Base-by-base conservation (phyloP, 2,113 vertebrate species). In the Labrus mixtus region DNA sequence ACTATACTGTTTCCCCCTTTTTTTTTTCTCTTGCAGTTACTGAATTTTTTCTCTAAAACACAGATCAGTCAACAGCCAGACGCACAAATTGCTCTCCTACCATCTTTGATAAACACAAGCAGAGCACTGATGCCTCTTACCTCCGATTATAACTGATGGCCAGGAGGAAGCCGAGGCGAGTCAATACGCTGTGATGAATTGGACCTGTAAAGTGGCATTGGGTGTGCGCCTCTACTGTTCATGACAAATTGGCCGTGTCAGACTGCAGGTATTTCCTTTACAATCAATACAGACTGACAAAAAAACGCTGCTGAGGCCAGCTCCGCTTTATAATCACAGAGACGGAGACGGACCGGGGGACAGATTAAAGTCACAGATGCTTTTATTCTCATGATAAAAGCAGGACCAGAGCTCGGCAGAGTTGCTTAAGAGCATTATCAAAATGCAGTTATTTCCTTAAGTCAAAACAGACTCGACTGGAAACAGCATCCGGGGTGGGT, bases 111-210 rank as follows among this genome's bases (percentile, higher is more conserved):
- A 39, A 87, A 75, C 71, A 67, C 45, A 58, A 82, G 61, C 51
- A 23, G 45, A 16, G 67, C 13, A 1, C 59, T 72, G 48, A 80
- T 51, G 39, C 78, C 58, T 79, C 6, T 67, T 60, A 63, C 78
- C 66, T 41, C 12, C 58, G 60, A 89, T 74, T 58, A 57, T 76
- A 84, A 90, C 56, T 78, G 84, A 91, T 84, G 78, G 62, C 46
- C 70, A 63, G 77, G 80, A 83, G 77, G 85, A 77, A 73, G 59
- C 73, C 6, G 82, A 73, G 78, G 70, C 29, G 25, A 82, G 85
- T 93, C 92, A 85, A 91, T 90, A 79, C 69, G 1, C 5, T 3
- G 60, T 86, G 83, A 90, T 87, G 87, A 73, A 90, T 90, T 72
- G 71, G 71, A 57, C 62, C 76, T 23, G 77, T 54, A 69, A 17